A percentile compares a stretch with the other conserved stretches of the same genome.
Conservation (phyloP, 2,888 invertebrate genomes). For the Choreutis nemorana region DNA sequence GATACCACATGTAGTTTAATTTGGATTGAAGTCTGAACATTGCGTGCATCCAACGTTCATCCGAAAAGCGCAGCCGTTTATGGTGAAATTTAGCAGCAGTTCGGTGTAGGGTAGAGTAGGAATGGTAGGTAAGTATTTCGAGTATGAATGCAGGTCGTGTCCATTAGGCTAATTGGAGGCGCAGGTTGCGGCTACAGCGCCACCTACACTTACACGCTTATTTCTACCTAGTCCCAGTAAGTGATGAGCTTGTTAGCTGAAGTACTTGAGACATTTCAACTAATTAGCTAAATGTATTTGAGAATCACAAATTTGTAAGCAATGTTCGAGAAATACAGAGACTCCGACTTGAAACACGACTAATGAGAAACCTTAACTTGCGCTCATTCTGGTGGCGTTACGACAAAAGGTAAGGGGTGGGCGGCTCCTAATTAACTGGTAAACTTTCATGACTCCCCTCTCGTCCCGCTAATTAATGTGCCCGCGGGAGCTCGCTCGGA, state of each 20-base stretch:
- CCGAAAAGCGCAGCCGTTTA: constrained; percentile 33
- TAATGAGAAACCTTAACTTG: constrained; percentile 52
- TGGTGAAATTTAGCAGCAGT: constrained; percentile 60
- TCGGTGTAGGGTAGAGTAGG: constrained; percentile 43
- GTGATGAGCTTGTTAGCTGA: constrained; percentile 5
- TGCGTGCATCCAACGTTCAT: too few species aligned
- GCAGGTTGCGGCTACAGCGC: constrained; percentile 28
- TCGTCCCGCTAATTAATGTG: constrained; percentile 57
- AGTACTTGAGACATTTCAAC: constrained; percentile 2
- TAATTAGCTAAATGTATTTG: constrained; percentile 7
- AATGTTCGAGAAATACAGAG: too few species aligned
- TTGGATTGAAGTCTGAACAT: too few species aligned
- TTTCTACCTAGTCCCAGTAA: constrained; percentile 3
- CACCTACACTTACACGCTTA: constrained; percentile 19
- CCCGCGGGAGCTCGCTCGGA: constrained; percentile 43
- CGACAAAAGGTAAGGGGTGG: constrained; percentile 48
- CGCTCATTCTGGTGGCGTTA: constrained; percentile 44
- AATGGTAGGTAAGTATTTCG: constrained; percentile 37
- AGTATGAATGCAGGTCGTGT: constrained; percentile 62
- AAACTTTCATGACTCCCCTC: constrained; percentile 59
- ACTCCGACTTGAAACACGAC: constrained; percentile 15
- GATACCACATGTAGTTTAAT: too few species aligned
- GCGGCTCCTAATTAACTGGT: constrained; percentile 63
- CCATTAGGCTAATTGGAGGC: constrained; percentile 66
- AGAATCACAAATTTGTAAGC: too few species aligned